phyloP scores from a whole-genome alignment of 2,113 vertebrate genomes.

The Emydura subglobosa region DNA sequence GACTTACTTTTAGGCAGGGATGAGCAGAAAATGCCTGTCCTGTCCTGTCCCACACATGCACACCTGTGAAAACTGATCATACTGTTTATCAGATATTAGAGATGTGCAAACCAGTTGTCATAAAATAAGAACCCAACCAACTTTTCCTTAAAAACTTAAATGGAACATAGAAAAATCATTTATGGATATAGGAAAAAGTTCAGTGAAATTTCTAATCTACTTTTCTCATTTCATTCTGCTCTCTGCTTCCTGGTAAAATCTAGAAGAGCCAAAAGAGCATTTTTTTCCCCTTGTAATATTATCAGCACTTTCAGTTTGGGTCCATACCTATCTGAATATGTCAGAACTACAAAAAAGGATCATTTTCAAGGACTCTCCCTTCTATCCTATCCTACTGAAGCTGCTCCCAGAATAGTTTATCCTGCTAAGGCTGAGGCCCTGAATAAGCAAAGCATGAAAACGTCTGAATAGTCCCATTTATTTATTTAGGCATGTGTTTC shows the following conservation, averaged over 20 bases:
- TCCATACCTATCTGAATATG: background rate
- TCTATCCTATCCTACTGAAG: background rate
- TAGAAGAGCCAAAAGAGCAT: background rate
- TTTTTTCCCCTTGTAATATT: background rate
- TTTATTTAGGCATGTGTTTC: accelerated
- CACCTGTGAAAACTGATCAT: background rate
- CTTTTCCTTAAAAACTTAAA: background rate
- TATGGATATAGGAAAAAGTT: background rate
- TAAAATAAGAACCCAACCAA: background rate
- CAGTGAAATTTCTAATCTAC: background rate
- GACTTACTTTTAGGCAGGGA: background rate
- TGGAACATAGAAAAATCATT: background rate
- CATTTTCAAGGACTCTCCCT: background rate
- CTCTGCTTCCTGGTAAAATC: background rate
- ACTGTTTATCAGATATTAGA: background rate
- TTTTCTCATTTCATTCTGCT: background rate
- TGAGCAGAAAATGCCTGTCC: background rate
- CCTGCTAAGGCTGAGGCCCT: background rate
- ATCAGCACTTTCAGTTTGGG: background rate
- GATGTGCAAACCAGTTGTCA: background rate
- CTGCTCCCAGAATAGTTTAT: background rate
- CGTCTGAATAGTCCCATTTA: accelerated
- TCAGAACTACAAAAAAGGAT: background rate
- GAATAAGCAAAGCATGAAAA: background rate
- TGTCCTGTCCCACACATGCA: background rate